phyloP scores from a whole-genome alignment of 2,888 invertebrate species.

The Arctia plantaginis region DNA sequence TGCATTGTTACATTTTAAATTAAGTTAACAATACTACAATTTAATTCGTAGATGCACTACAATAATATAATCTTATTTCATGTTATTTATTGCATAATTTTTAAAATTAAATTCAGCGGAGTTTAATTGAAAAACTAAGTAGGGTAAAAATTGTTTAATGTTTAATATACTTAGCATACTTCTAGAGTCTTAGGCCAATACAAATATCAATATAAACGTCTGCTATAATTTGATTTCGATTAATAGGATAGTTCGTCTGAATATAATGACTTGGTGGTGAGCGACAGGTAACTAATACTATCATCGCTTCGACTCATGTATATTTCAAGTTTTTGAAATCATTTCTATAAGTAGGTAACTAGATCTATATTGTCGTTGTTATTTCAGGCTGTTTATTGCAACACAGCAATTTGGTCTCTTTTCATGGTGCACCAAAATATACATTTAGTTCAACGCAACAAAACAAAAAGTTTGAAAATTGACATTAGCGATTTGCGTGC shows the following conservation, averaged over 20 bases:
- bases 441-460: background rate
- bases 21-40: conserved; percentile 14
- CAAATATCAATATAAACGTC: background rate
- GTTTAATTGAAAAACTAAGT: background rate
- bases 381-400: background rate
- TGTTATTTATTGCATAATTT: background rate
- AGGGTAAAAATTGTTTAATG: background rate
- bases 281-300: no score
- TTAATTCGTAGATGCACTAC: background rate
- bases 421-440: no score
- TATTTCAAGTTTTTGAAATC: no score
- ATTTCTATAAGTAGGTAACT: no score
- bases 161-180: background rate
- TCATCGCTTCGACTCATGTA: no score
- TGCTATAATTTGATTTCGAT: background rate
- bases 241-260: background rate
- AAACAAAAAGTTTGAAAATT: no score
- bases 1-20: conserved; percentile 22
- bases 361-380: background rate
- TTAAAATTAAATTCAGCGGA: background rate
- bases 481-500: no score
- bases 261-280: background rate
- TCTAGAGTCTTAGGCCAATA: no score
- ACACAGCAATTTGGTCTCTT: no score
- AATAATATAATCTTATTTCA: background rate